Percentiles rank a stretch among this genome's conserved stretches.
These are phyloP conservation scores for Drosophila malerkotliana DNA, from an alignment of 1,140 invertebrate species.

Conservation along the genomic window DNA sequence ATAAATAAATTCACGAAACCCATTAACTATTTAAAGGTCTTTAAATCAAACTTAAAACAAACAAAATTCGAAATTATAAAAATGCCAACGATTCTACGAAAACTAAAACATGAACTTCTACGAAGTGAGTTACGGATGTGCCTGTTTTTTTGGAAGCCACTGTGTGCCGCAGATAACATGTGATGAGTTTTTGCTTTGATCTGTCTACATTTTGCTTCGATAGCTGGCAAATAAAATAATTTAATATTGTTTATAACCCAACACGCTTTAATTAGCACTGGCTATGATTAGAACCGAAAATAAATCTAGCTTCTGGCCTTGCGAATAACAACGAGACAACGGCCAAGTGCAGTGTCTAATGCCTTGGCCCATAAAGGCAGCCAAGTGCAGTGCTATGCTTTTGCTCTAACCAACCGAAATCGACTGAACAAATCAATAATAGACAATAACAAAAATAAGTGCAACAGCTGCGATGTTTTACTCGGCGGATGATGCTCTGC, in stretches of 20 bases:
- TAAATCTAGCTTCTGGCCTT: constrained; percentile 25
- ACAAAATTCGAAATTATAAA: background rate
- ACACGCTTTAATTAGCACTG: constrained; percentile 63
- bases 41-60: background rate
- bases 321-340: background rate
- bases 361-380: constrained; percentile 50
- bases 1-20: constrained; percentile 9
- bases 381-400: constrained; percentile 47
- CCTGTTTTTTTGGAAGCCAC: constrained; percentile 32
- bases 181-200: constrained; percentile 50
- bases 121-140: constrained; percentile 61
- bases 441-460: constrained; percentile 10
- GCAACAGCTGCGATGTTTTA: constrained; percentile 49
- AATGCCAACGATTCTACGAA: constrained; percentile 59
- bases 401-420: constrained; percentile 36
- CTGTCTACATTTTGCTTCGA: constrained; percentile 15
- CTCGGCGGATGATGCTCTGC: constrained; percentile 59
- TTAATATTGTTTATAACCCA: constrained; percentile 51
- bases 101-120: constrained; percentile 70
- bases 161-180: constrained; percentile 61
- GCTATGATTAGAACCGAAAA: constrained; percentile 20
- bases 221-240: constrained; percentile 52
- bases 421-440: constrained; percentile 49
- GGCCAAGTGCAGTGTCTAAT: constrained; percentile 56
- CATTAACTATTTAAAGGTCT: background rate